Conservation (phyloP, 2,113 vertebrate species). For the Oryzias melastigma region DNA sequence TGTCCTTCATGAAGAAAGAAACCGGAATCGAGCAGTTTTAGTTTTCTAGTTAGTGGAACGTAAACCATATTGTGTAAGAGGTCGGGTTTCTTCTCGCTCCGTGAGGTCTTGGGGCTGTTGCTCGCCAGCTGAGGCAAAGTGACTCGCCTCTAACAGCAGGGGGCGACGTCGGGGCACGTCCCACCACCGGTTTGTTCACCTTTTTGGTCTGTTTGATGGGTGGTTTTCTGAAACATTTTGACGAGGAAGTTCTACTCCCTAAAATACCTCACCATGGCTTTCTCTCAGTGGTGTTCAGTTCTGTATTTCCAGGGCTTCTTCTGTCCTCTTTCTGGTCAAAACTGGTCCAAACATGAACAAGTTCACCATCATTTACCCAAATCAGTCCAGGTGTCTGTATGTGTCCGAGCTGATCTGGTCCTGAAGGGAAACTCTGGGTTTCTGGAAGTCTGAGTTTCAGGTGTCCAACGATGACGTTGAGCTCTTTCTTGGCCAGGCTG, state of each 20-base stretch:
- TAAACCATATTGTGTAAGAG: neutral
- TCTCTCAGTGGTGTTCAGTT: conserved; percentile 30
- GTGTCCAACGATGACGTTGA: conserved; percentile 18
- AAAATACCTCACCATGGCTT: conserved; percentile 8
- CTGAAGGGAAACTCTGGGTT: conserved; percentile 4
- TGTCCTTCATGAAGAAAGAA: too few species aligned
- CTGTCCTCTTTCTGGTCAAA: conserved; percentile 15
- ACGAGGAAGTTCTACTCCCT: conserved; percentile 31
- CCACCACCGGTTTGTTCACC: neutral
- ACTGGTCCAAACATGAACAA: conserved; percentile 20
- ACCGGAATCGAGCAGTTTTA: neutral
- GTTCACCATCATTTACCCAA: conserved; percentile 44
- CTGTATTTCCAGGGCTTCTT: conserved; percentile 29
- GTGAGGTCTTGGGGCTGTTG: neutral
- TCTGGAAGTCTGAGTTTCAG: conserved; percentile 5
- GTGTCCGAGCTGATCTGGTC: neutral
- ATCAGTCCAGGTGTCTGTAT: conserved; percentile 49
- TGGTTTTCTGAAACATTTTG: conserved; percentile 28
- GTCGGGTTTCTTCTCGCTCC: neutral
- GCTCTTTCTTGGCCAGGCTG: conserved; percentile 11
- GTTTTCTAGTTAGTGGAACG: neutral
- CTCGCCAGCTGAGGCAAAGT: conserved; percentile 1
- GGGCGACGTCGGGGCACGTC: conserved; percentile 36
- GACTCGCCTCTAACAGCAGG: conserved; percentile 51
- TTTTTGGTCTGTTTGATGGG: neutral